Evolutionary conservation across 2,888 invertebrate species (phyloP), one percentile per base, ranked within the genome.

Genomic region (Cephus rjabovi): DNA sequence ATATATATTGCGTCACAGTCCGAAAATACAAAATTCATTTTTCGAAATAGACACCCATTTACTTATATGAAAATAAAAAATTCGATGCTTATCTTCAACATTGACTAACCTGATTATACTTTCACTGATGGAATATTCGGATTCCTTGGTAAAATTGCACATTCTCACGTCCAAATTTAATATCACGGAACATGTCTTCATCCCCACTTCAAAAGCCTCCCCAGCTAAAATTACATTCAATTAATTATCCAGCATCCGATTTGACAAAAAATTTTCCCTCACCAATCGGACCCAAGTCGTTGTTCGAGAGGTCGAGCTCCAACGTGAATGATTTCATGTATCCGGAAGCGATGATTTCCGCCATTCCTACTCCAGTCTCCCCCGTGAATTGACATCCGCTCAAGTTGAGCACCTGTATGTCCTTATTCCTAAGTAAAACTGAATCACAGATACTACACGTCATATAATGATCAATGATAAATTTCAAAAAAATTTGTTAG

Each of bases 71-170:
- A 68, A 34, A 56, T 12, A 75, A 40, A 70, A 9, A 23, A 30
- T 11, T 31, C 4, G 0, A 11, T 70, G 12, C 70, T 23, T 70
- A 70, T 73, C n/a, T 69, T 11, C 15, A 69, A 73, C 11, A 74
- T 23, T 4, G 31, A 34, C 81, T 86, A 80, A 90, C 90, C 89
- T 86, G 76, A 75, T 34, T 73, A 86, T 81, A 71, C 75, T 87
- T 76, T 89, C 84, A 76, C 79, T 82, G 77, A 90, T 87, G 30
- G 84, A 83, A 76, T 79, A 85, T 79, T 90, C 88, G 30, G 88
- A 87, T 84, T 88, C 86, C 75, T 85, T 85, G 33, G 83, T 83
- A 79, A 90, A 89, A 85, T 89, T 88, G 80, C 90, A 90, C 88
- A 90, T 88, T 79, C 90, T 87, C 71, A 82, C 81, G 78, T 89